A percentile compares a stretch with the other conserved stretches of the same genome.
Conservation (phyloP, 53 echinoderm and acorn worm species). For the Luidia sarsii region DNA sequence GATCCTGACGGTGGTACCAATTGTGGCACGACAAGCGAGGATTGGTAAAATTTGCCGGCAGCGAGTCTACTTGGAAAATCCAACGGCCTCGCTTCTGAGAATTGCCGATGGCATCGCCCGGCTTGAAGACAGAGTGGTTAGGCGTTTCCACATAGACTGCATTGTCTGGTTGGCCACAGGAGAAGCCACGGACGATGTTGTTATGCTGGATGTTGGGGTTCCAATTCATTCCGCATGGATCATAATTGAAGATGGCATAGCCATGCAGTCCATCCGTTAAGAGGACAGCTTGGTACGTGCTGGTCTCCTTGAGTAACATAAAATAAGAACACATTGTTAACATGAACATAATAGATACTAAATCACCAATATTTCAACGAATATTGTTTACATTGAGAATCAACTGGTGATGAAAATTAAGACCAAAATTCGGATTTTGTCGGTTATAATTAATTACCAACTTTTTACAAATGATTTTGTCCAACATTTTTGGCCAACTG, state of each 20-base stretch:
- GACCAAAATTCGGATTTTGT: too few species aligned
- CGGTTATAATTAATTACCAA: too few species aligned
- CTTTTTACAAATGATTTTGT: too few species aligned
- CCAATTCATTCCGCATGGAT: slow-evolving; percentile 77
- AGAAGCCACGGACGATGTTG: slow-evolving; percentile 76
- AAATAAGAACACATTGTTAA: too few species aligned
- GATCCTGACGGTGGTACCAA: slow-evolving; percentile 65
- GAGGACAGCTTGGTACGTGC: slow-evolving; percentile 85
- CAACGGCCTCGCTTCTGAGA: slow-evolving; percentile 64
- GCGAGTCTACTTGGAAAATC: slow-evolving; percentile 75
- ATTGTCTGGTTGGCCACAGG: slow-evolving; percentile 48
- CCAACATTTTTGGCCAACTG: too few species aligned
- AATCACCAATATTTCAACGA: too few species aligned
- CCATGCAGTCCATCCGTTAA: slow-evolving; percentile 80
- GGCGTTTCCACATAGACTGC: slow-evolving; percentile 49
- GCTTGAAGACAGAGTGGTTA: slow-evolving; percentile 52
- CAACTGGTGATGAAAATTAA: too few species aligned
- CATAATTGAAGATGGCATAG: slow-evolving; percentile 79
- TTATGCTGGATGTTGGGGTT: slow-evolving; percentile 48
- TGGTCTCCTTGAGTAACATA: too few species aligned
- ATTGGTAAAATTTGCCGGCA: slow-evolving; percentile 63
- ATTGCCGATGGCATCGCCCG: slow-evolving; percentile 61
- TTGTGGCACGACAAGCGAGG: slow-evolving; percentile 69
- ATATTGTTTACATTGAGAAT: too few species aligned
- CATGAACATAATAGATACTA: too few species aligned